These are phyloP conservation scores for Protodeltote pygarga DNA, from an alignment of 2,888 invertebrate species.

Conservation along the genomic window DNA sequence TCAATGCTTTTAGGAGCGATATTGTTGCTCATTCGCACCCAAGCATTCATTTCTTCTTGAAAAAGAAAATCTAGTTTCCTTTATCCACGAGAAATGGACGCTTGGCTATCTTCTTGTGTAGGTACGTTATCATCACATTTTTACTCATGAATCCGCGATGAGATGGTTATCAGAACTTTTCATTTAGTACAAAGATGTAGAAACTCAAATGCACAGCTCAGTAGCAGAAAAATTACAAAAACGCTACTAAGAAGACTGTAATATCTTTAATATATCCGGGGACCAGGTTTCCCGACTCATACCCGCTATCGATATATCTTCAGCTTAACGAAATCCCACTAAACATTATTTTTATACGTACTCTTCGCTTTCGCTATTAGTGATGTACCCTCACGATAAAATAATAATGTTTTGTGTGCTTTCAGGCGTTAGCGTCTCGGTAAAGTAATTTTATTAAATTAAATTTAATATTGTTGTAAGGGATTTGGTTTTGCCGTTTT, in stretches of 20 bases:
- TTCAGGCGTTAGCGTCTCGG: background rate
- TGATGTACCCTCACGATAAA: constrained; percentile 47
- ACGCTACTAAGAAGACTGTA: background rate
- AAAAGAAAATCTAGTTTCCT: too few relatives aligned
- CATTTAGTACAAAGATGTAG: background rate
- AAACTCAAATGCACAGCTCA: background rate
- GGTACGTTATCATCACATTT: too few relatives aligned
- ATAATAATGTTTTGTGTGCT: constrained; percentile 29
- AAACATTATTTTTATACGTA: constrained; percentile 68
- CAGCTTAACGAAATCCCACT: constrained; percentile 69
- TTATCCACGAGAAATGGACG: too few relatives aligned
- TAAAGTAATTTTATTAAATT: background rate
- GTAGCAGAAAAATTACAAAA: background rate
- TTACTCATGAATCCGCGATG: too few relatives aligned
- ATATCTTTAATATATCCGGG: constrained; percentile 9
- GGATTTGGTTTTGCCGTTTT: too few relatives aligned
- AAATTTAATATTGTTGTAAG: background rate
- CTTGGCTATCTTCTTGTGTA: too few relatives aligned
- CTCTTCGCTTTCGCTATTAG: constrained; percentile 53
- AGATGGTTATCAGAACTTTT: too few relatives aligned
- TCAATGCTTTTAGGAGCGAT: too few relatives aligned
- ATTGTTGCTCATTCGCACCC: too few relatives aligned
- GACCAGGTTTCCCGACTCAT: constrained; percentile 33
- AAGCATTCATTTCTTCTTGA: too few relatives aligned
- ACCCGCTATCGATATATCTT: constrained; percentile 61